Evolutionary conservation across 2,888 invertebrate genomes (phyloP).

Genomic region (Falcaria lacertinaria): DNA sequence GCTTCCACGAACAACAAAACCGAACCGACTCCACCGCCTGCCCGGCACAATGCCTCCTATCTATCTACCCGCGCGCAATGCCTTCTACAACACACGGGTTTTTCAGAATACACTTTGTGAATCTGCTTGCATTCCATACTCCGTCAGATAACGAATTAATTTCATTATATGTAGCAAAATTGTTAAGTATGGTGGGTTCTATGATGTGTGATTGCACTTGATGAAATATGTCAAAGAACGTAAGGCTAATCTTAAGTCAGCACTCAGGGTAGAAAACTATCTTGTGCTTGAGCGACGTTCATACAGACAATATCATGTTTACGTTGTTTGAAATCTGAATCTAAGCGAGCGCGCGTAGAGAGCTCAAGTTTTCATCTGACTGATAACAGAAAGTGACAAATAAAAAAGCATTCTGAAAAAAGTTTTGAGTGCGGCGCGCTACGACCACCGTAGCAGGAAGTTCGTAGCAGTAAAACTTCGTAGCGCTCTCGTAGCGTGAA

Average conservation of each 20-base stretch:
- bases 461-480: conserved; percentile 80
- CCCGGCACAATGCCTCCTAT: conserved; percentile 49
- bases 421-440: conserved; percentile 76
- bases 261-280: not conserved
- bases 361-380: conserved; percentile 54
- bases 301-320: conserved; percentile 19
- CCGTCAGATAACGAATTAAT: conserved; percentile 2
- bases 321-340: conserved; percentile 32
- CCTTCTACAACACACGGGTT: conserved; percentile 44
- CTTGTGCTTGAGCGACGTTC: conserved; percentile 3
- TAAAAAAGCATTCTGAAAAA: conserved; percentile 76
- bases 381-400: conserved; percentile 76
- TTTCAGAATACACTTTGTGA: conserved; percentile 23
- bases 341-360: conserved; percentile 38
- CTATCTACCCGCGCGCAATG: conserved; percentile 30
- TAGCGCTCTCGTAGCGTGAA: conserved; percentile 79
- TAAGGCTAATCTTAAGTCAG: too few relatives aligned
- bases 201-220: too few relatives aligned
- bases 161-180: not conserved
- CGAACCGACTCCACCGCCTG: conserved; percentile 42
- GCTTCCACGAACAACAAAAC: conserved; percentile 71
- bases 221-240: too few relatives aligned
- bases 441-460: conserved; percentile 76
- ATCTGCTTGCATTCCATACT: conserved; percentile 6
- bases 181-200: too few relatives aligned